Evolutionary conservation across 2,797 vertebrate genomes (phyloP), one percentile per base, ranked within the genome.

Genomic region (Aphelocoma californica): DNA sequence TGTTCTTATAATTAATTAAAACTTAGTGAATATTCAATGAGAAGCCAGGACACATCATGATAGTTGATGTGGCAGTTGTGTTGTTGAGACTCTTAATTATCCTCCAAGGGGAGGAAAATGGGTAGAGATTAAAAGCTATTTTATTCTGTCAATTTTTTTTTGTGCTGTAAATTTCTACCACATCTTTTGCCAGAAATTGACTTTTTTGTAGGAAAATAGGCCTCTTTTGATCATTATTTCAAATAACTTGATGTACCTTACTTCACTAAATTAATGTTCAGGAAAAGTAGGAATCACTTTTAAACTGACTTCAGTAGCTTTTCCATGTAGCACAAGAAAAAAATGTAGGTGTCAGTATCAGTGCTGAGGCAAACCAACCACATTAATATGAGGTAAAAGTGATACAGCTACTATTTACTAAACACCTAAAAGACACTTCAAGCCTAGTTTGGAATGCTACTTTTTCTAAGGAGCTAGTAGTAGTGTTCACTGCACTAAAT

Each of bases 131-230:
- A 91, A 93, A 96, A 94, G 53, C 5, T 77, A 34, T 80, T 92
- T 95, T 82, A 66, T 60, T 81, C 31, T 50, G 14, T 91, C 86
- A 85, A 36, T 85, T 28, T 0, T 26, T 54, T 96, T 92, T 90
- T 86, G 29, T 95, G 38, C 67, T 88, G 75, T 81, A 95, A 83
- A 86, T 95, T 78, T 88, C 65, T 85, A 67, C 38, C 19, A 89
- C 29, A 67, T 75, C 71, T 67, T 84, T 92, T 96, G 34, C 65
- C 79, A 96, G 70, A 75, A 94, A 90, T 81, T 5, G 32, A 57
- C 10, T 94, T 93, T 78, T 26, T 91, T n/a, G 21, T 86, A 70
- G 45, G 90, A 95, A 95, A 94, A 73, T 74, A 72, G 74, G 14
- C 21, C 13, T 81, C 31, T 81, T 91, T 95, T 88, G 50, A 90